phyloP scores from a whole-genome alignment of 1,140 invertebrate genomes.

The Monomorium pharaonis region DNA sequence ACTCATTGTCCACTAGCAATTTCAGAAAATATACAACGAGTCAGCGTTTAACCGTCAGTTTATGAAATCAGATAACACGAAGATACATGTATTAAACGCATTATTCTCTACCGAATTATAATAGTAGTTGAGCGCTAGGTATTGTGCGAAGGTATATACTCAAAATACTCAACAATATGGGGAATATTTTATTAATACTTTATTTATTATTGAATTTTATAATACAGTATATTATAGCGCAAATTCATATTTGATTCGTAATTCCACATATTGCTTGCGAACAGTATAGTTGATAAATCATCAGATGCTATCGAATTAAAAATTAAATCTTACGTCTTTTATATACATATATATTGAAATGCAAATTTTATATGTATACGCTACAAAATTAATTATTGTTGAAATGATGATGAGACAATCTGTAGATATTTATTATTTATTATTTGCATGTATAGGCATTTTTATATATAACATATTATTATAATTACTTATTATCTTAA shows the following conservation, averaged over 20 bases:
- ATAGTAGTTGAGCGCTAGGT: conserved; percentile 15
- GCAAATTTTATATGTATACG: neutral
- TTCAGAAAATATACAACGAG: conserved; percentile 35
- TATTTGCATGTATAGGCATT: neutral
- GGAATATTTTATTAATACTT: neutral
- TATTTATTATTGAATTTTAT: conserved; percentile 7
- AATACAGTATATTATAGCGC: neutral
- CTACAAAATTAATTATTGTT: neutral
- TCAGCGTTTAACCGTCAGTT: conserved; percentile 22
- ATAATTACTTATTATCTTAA: neutral
- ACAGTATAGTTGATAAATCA: neutral
- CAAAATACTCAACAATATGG: neutral
- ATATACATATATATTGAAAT: neutral
- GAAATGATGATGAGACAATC: neutral
- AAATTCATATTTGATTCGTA: neutral
- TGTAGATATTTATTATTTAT: neutral
- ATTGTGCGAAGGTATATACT: conserved; percentile 16
- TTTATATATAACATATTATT: neutral
- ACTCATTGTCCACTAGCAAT: conserved; percentile 35
- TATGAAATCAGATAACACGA: conserved; percentile 36
- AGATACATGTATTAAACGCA: conserved; percentile 32
- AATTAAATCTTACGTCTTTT: neutral
- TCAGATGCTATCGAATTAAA: neutral
- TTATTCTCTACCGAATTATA: conserved; percentile 28
- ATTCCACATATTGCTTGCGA: conserved; percentile 1